phyloP scores from a whole-genome alignment of 2,888 invertebrate genomes.

The Andrena flavipes region DNA sequence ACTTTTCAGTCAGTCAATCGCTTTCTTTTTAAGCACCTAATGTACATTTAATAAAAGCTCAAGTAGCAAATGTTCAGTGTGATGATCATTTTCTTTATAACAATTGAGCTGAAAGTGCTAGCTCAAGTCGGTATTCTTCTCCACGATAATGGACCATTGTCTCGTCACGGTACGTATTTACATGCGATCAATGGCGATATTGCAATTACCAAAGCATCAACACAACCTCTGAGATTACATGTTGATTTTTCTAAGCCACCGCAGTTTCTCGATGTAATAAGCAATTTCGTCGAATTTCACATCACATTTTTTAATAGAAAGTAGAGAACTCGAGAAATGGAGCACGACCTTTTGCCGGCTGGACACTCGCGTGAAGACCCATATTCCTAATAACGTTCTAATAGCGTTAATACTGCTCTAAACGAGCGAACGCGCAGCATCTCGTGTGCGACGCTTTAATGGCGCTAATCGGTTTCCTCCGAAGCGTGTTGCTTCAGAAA shows the following conservation, averaged over 20 bases:
- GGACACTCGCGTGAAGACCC: not conserved
- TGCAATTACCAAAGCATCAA: conserved; percentile 12
- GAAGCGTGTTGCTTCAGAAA: not conserved
- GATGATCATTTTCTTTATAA: not conserved
- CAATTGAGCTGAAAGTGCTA: not conserved
- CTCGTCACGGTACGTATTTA: conserved; percentile 20
- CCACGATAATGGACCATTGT: conserved; percentile 39
- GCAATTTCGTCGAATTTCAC: too few species aligned
- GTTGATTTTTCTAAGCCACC: too few species aligned
- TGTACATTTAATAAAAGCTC: too few species aligned
- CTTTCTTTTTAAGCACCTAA: too few species aligned
- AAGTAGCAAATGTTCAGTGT: not conserved
- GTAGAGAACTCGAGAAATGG: not conserved
- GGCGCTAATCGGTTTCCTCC: conserved; percentile 27
- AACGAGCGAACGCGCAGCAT: conserved; percentile 7
- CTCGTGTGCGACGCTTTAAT: conserved; percentile 32
- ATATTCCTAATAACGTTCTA: conserved; percentile 31
- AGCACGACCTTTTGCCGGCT: not conserved
- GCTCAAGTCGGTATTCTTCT: not conserved
- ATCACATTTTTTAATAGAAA: not conserved
- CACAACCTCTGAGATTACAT: not conserved
- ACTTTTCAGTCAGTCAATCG: too few species aligned
- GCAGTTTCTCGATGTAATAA: too few species aligned
- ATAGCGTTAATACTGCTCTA: conserved; percentile 35
- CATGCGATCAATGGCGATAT: conserved; percentile 19